Conservation (phyloP, 2,888 invertebrate genomes). For the Chironomus tentans region DNA sequence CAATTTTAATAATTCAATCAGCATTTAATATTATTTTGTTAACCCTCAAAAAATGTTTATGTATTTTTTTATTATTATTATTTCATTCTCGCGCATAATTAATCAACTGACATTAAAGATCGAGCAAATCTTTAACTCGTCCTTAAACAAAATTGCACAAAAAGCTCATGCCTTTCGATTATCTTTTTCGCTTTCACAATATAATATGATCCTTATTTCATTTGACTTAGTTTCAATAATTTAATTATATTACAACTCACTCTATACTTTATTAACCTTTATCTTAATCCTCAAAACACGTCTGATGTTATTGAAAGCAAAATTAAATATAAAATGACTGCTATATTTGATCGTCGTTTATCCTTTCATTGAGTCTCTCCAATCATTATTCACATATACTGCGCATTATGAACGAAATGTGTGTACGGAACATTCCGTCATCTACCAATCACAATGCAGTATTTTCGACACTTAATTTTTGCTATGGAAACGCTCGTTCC, state of each 20-base stretch:
- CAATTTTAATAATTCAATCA: too few species aligned
- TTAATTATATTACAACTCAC: conserved; percentile 24
- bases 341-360: background rate
- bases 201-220: conserved; percentile 25
- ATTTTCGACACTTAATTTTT: conserved; percentile 13
- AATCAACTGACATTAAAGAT: too few species aligned
- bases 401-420: conserved; percentile 9
- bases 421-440: background rate
- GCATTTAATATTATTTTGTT: too few species aligned
- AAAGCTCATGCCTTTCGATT: background rate
- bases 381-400: background rate
- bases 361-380: background rate
- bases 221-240: conserved; percentile 26
- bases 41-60: background rate
- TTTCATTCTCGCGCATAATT: too few species aligned
- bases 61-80: too few species aligned
- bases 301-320: conserved; percentile 19
- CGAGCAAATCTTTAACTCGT: too few species aligned
- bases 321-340: conserved; percentile 27
- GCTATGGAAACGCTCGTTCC: conserved; percentile 8
- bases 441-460: conserved; percentile 11
- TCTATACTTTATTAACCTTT: conserved; percentile 24
- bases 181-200: background rate
- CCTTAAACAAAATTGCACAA: too few species aligned
- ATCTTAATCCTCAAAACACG: conserved; percentile 16